Evolutionary conservation across 2,113 vertebrate genomes (phyloP).

Genomic region (Dicerorhinus sumatrensis): DNA sequence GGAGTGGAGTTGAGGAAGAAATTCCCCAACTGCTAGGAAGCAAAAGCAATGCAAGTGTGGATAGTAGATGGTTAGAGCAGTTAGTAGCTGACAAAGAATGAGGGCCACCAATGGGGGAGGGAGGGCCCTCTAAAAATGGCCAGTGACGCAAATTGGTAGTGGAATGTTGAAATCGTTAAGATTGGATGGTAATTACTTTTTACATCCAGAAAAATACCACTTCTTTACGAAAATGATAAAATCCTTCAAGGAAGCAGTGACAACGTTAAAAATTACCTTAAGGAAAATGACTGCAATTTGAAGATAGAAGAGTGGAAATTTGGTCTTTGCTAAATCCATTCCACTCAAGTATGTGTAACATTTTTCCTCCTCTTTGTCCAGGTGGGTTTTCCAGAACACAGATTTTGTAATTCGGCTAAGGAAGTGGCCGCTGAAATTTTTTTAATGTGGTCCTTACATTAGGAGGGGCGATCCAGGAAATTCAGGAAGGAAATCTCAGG

Average conservation of each 20-base stretch:
- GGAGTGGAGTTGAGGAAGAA: no score
- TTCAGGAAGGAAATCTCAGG: not conserved
- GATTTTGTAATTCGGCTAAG: not conserved
- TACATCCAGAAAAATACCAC: not conserved
- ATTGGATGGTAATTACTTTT: not conserved
- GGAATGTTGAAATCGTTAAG: not conserved
- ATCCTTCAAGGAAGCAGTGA: not conserved
- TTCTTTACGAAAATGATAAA: not conserved
- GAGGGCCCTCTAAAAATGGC: not conserved
- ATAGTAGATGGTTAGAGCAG: rapidly evolving
- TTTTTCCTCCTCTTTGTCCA: not conserved
- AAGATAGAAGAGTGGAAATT: not conserved
- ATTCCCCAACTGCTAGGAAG: no score
- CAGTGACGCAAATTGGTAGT: rapidly evolving
- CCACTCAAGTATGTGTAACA: not conserved
- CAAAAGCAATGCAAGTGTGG: no score
- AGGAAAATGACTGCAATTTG: not conserved
- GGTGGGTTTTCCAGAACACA: not conserved
- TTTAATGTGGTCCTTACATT: not conserved
- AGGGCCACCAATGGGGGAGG: rapidly evolving
- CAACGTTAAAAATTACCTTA: not conserved
- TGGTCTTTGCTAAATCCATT: not conserved
- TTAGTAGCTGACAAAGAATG: not conserved
- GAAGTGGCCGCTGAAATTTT: not conserved
- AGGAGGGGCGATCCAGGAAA: not conserved